A percentile compares a stretch with the other conserved stretches of the same genome.
Evolutionary conservation across 2,113 vertebrate species (phyloP).

Genomic region (Callopanchax toddi): DNA sequence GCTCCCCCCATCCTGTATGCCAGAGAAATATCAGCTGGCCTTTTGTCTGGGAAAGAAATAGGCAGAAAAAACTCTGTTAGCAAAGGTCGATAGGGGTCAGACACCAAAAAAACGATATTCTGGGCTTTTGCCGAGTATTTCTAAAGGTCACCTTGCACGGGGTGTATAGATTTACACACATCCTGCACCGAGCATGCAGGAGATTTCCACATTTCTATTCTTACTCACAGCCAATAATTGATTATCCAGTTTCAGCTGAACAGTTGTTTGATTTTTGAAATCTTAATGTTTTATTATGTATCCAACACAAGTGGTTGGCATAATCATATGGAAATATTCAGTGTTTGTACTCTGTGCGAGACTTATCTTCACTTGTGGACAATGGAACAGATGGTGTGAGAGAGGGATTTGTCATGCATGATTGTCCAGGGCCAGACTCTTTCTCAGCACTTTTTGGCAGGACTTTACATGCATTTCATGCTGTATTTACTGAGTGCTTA

Average conservation of each 20-base stretch:
- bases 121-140: constrained; percentile 45
- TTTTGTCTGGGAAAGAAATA: constrained; percentile 22
- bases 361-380: constrained; percentile 74
- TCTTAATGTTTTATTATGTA: constrained; percentile 49
- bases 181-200: constrained; percentile 14
- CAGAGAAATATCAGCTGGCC: constrained; percentile 35
- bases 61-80: constrained; percentile 12
- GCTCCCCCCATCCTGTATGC: constrained; percentile 2
- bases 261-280: constrained; percentile 36
- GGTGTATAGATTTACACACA: constrained; percentile 33
- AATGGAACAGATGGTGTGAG: constrained; percentile 74
- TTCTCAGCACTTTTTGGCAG: constrained; percentile 71
- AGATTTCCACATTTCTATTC: not conserved
- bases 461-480: constrained; percentile 63
- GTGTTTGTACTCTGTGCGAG: constrained; percentile 51
- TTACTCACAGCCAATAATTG: constrained; percentile 10
- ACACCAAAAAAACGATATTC: constrained; percentile 48
- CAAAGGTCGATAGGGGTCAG: constrained; percentile 60
- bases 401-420: constrained; percentile 74
- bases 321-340: constrained; percentile 47
- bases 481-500: constrained; percentile 53
- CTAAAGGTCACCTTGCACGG: constrained; percentile 61
- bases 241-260: constrained; percentile 32
- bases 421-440: constrained; percentile 65
- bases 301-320: constrained; percentile 42